A percentile compares a stretch with the other conserved stretches of the same genome.
Evolutionary conservation across 2,797 vertebrate species (phyloP).

Genomic region (Tokudaia muenninki): DNA sequence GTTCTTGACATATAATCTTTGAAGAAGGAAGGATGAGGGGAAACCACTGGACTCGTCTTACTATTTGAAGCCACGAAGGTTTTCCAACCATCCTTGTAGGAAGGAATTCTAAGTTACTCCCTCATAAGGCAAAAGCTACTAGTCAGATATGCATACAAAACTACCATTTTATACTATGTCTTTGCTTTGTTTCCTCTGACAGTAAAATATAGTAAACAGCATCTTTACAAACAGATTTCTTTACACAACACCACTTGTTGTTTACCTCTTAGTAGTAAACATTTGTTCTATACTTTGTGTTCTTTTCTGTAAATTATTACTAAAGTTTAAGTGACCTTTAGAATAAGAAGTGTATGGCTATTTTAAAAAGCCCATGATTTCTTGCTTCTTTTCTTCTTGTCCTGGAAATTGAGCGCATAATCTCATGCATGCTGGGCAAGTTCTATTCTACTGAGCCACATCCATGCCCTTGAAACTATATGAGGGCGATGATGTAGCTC

Average conservation of each 20-base stretch:
- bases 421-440: background rate
- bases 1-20: background rate
- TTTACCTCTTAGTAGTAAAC: slow-evolving; percentile 21
- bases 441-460: background rate
- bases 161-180: background rate
- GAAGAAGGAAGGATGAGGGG: background rate
- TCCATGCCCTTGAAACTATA: background rate
- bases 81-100: slow-evolving; percentile 1
- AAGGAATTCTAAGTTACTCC: background rate
- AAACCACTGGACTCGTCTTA: background rate
- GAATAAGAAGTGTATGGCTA: slow-evolving; percentile 7
- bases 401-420: background rate
- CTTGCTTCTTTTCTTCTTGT: background rate
- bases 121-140: slow-evolving; percentile 20
- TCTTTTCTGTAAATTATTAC: slow-evolving; percentile 19
- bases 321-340: slow-evolving; percentile 33
- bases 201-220: slow-evolving; percentile 1
- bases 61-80: slow-evolving; percentile 9
- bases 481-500: background rate
- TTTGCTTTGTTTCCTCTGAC: background rate
- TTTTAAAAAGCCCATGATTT: background rate
- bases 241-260: background rate
- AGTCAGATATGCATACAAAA: background rate
- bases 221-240: background rate
- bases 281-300: slow-evolving; percentile 27